Conservation (phyloP, 1,140 invertebrate species). For the Asbolus verrucosus region DNA sequence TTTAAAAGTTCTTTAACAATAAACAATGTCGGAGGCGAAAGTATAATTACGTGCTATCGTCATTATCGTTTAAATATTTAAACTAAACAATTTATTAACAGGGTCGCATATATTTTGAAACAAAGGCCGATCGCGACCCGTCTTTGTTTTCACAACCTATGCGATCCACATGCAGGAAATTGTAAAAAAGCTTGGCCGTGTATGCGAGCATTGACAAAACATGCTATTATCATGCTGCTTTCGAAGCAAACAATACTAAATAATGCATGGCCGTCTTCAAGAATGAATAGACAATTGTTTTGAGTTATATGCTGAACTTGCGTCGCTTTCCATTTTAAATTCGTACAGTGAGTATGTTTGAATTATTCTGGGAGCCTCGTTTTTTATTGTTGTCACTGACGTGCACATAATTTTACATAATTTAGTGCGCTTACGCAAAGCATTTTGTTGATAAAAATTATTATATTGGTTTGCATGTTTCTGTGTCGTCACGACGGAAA, state of each 20-base stretch:
- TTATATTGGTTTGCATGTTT: conserved; percentile 21
- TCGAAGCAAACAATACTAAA: conserved; percentile 46
- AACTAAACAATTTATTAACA: conserved; percentile 11
- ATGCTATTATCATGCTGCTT: conserved; percentile 47
- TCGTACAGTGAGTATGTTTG: conserved; percentile 29
- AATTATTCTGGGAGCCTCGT: conserved; percentile 33
- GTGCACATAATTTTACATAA: conserved; percentile 35
- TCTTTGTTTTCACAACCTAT: conserved; percentile 37
- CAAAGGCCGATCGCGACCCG: conserved; percentile 24
- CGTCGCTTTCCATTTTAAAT: conserved; percentile 48
- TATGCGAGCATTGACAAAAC: conserved; percentile 44
- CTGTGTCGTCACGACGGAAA: conserved; percentile 13
- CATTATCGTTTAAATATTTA: conserved; percentile 20
- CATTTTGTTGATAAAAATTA: conserved; percentile 35
- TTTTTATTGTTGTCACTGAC: conserved; percentile 30
- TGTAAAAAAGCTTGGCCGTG: conserved; percentile 45
- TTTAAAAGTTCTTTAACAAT: conserved; percentile 22
- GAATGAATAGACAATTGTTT: conserved; percentile 49
- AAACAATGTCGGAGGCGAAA: conserved; percentile 27
- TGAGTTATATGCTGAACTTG: conserved; percentile 39
- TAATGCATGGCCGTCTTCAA: conserved; percentile 46
- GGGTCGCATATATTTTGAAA: conserved; percentile 16
- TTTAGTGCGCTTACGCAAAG: conserved; percentile 34
- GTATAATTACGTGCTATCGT: conserved; percentile 23
- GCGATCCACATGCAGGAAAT: conserved; percentile 39